Conservation (phyloP, 2,797 vertebrate species). For the Sandelia bainsii region DNA sequence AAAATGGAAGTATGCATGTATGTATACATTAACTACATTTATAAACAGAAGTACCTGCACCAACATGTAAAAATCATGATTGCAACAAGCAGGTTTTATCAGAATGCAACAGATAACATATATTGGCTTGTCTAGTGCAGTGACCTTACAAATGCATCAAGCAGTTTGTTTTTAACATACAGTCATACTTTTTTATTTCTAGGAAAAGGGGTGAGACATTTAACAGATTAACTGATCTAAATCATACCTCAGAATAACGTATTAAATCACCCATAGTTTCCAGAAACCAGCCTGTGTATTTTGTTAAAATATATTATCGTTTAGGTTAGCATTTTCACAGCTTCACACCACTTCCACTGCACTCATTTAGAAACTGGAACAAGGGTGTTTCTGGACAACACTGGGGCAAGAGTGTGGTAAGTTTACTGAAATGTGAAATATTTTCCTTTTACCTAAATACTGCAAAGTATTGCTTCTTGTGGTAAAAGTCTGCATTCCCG, state of each 20-base stretch:
- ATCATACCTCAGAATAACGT: neutral
- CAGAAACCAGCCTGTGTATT: constrained; percentile 38
- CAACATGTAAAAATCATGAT: neutral
- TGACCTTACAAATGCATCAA: neutral
- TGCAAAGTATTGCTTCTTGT: neutral
- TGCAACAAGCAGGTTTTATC: constrained; percentile 23
- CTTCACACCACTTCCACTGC: constrained; percentile 18
- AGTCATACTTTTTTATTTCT: neutral
- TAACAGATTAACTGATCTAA: constrained; percentile 27
- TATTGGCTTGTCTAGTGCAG: no score
- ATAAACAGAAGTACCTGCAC: no score
- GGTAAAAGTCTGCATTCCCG: neutral
- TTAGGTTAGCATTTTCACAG: constrained; percentile 44
- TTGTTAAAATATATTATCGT: constrained; percentile 45
- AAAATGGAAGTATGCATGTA: no score
- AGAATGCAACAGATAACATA: no score
- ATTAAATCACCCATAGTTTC: constrained; percentile 20
- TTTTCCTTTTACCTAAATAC: neutral
- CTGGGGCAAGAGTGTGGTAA: neutral
- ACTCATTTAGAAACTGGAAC: constrained; percentile 46
- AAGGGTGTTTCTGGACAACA: constrained; percentile 16
- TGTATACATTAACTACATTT: no score
- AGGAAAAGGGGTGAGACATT: constrained; percentile 19
- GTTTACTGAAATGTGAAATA: constrained; percentile 11
- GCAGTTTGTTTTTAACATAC: neutral